phyloP scores from a whole-genome alignment of 2,797 vertebrate species.

The Eulemur coronatus region DNA sequence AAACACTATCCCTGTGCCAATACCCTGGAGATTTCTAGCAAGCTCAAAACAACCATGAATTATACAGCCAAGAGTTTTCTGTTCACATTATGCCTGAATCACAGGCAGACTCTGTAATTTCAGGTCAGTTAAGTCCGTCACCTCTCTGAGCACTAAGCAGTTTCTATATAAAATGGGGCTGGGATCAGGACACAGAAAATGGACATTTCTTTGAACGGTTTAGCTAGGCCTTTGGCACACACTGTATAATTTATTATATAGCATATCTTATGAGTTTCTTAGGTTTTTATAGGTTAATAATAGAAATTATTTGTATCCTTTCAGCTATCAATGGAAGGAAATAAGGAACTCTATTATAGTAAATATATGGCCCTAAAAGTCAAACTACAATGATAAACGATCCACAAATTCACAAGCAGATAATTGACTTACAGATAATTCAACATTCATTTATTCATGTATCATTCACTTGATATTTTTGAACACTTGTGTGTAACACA shows the following conservation, averaged over 20 bases:
- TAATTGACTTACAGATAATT: constrained; percentile 9
- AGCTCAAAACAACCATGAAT: not conserved
- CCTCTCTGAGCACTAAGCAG: not conserved
- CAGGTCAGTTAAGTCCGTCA: not conserved
- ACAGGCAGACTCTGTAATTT: not conserved
- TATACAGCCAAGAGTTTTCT: not conserved
- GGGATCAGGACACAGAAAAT: not conserved
- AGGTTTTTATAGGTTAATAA: not conserved
- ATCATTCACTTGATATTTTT: constrained; percentile 31
- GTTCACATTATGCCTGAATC: not conserved
- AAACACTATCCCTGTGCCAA: not conserved
- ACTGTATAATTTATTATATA: not conserved
- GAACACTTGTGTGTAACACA: not conserved
- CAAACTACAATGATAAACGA: not conserved
- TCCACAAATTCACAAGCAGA: not conserved
- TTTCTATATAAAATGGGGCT: not conserved
- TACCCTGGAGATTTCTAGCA: not conserved
- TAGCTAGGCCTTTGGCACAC: not conserved
- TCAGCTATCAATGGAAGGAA: not conserved
- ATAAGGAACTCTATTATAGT: not conserved
- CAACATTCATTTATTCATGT: not conserved
- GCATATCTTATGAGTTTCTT: not conserved
- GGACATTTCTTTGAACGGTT: not conserved
- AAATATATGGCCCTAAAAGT: not conserved
- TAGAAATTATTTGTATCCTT: not conserved